A percentile compares a stretch with the other conserved stretches of the same genome.
These are phyloP conservation scores for Glaucidium brasilianum DNA, from an alignment of 2,113 vertebrate species.

Conservation along the genomic window DNA sequence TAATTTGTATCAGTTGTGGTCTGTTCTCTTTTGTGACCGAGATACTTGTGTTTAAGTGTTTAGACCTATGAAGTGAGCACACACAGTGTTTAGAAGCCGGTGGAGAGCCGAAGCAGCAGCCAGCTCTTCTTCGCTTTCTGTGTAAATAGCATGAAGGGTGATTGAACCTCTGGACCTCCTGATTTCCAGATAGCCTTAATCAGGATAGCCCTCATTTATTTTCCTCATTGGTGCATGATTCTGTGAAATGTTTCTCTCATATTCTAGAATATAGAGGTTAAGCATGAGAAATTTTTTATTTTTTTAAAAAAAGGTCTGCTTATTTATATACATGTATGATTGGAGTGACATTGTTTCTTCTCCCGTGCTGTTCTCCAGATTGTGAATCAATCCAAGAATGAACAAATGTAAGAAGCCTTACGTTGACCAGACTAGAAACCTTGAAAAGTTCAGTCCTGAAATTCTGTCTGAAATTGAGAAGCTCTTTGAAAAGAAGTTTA, in stretches of 20 bases:
- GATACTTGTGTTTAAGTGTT: background rate
- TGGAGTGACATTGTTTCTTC: background rate
- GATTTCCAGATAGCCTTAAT: background rate
- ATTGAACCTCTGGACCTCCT: background rate
- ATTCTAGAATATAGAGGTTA: background rate
- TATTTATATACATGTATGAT: background rate
- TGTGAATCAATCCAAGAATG: constrained; percentile 75
- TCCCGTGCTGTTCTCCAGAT: constrained; percentile 2
- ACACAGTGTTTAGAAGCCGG: background rate
- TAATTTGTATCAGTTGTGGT: background rate
- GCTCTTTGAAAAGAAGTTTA: constrained; percentile 82
- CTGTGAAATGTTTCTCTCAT: background rate
- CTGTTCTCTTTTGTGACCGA: background rate
- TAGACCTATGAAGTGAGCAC: background rate
- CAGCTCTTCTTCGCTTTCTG: background rate
- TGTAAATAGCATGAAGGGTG: background rate
- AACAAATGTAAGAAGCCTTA: constrained; percentile 72
- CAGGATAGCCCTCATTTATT: background rate
- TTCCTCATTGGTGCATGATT: background rate
- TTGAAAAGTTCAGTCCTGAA: constrained; percentile 68
- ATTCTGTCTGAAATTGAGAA: constrained; percentile 74
- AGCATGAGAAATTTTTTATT: background rate
- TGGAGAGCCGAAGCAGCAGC: background rate
- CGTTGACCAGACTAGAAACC: constrained; percentile 31
- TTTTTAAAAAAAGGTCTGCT: background rate